A percentile compares a stretch with the other conserved stretches of the same genome.
Evolutionary conservation across 2,113 vertebrate species (phyloP).

Genomic region (Uria aalge): DNA sequence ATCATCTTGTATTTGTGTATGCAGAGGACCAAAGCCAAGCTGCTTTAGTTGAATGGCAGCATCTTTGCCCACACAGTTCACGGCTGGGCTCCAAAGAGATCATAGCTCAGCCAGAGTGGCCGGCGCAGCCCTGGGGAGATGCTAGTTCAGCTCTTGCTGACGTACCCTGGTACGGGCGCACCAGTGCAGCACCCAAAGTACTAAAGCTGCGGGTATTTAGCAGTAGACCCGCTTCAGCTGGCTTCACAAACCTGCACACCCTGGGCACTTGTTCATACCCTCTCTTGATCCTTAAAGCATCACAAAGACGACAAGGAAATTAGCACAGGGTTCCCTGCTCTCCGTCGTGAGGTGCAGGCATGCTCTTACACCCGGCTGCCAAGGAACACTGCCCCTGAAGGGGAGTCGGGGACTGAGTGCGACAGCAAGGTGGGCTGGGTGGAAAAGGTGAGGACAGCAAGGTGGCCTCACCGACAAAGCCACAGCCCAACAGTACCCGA

Average conservation of each 20-base stretch:
- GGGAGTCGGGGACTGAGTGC: accelerated
- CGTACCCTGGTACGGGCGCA: no score
- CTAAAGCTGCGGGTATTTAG: not conserved
- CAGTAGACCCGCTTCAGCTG: not conserved
- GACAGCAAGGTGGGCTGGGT: not conserved
- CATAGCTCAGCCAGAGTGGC: not conserved
- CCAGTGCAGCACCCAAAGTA: not conserved
- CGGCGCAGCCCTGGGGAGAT: not conserved
- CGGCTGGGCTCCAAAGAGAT: not conserved
- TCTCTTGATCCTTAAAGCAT: not conserved
- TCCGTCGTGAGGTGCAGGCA: accelerated
- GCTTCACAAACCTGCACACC: not conserved
- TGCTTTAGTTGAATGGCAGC: not conserved
- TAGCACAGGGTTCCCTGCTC: not conserved
- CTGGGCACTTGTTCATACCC: not conserved
- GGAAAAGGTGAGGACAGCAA: not conserved
- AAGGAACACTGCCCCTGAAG: not conserved
- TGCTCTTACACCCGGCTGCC: not conserved
- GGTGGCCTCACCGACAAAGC: not conserved
- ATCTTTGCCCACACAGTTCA: not conserved
- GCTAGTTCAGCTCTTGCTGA: not conserved
- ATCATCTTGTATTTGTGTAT: not conserved
- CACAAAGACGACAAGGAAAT: not conserved
- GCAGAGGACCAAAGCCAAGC: not conserved
- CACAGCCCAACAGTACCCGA: not conserved